Conservation (phyloP, 2,888 invertebrate species). For the Chromoteleia sp. region DNA sequence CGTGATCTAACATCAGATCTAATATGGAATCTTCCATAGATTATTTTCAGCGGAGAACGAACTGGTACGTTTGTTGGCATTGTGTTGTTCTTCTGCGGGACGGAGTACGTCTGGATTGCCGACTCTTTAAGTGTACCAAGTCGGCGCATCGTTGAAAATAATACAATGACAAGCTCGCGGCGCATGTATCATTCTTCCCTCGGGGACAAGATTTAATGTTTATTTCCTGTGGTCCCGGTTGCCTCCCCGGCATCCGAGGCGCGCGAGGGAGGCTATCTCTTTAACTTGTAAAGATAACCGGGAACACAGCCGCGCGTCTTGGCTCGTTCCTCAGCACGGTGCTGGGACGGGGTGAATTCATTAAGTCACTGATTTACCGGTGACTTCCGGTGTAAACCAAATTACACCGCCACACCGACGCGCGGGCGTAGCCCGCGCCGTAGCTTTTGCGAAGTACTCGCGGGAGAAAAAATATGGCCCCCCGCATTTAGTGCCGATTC, state of each 20-base stretch:
- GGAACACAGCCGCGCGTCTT: slow-evolving; percentile 73
- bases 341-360: slow-evolving; percentile 78
- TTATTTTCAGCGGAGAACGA: no score
- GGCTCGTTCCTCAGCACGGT: slow-evolving; percentile 66
- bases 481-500: slow-evolving; percentile 45
- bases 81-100: no score
- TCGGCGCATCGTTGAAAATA: slow-evolving; percentile 42
- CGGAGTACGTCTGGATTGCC: slow-evolving; percentile 33
- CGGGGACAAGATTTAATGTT: slow-evolving; percentile 79
- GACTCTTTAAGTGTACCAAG: slow-evolving; percentile 30
- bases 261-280: slow-evolving; percentile 75
- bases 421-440: slow-evolving; percentile 42
- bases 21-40: no score
- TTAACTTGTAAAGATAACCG: slow-evolving; percentile 82
- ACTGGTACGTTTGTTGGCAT: no score
- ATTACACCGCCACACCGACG: slow-evolving; percentile 73
- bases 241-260: slow-evolving; percentile 60
- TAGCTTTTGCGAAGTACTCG: slow-evolving; percentile 51
- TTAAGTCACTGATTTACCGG: slow-evolving; percentile 82
- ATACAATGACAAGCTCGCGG: slow-evolving; percentile 57
- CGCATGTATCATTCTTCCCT: slow-evolving; percentile 66
- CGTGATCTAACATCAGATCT: no score
- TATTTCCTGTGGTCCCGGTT: slow-evolving; percentile 77
- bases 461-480: slow-evolving; percentile 55
- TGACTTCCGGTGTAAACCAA: slow-evolving; percentile 81